Percentiles rank a stretch among this genome's conserved stretches.
Conservation (phyloP, 92 coral and sea anemone genomes). For the Virgularia gustaviana region DNA sequence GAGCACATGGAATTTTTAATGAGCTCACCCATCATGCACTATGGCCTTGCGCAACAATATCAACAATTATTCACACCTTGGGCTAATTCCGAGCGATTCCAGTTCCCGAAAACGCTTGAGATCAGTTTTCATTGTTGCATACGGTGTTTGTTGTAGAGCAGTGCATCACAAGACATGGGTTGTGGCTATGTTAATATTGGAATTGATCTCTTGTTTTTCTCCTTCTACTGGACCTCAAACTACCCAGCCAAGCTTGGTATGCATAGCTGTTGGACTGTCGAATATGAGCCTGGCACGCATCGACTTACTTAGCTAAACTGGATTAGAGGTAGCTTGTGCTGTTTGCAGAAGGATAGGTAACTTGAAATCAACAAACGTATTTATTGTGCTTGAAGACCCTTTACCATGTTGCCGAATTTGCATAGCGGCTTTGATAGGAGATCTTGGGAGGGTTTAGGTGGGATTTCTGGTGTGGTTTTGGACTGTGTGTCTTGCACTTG, state of each 20-base stretch:
- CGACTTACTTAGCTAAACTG: background rate
- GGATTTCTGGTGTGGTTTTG: background rate
- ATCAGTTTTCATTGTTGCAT: no score
- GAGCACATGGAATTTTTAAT: no score
- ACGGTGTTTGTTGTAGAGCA: background rate
- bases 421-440: background rate
- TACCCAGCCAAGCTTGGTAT: conserved; percentile 14
- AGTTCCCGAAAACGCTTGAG: no score
- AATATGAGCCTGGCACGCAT: conserved; percentile 1
- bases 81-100: no score
- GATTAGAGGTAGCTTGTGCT: conserved; percentile 4
- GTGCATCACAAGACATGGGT: conserved; percentile 2
- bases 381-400: background rate
- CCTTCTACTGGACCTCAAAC: conserved; percentile 14
- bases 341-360: conserved; percentile 1
- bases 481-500: background rate
- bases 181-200: conserved; percentile 2
- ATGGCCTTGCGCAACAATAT: no score
- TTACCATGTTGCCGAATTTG: background rate
- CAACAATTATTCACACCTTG: no score
- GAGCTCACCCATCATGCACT: no score
- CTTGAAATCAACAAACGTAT: conserved; percentile 5
- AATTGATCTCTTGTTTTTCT: background rate
- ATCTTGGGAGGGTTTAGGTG: background rate
- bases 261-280: conserved; percentile 14